Conservation (phyloP, 2,113 vertebrate genomes). For the Syrmaticus mikado region DNA sequence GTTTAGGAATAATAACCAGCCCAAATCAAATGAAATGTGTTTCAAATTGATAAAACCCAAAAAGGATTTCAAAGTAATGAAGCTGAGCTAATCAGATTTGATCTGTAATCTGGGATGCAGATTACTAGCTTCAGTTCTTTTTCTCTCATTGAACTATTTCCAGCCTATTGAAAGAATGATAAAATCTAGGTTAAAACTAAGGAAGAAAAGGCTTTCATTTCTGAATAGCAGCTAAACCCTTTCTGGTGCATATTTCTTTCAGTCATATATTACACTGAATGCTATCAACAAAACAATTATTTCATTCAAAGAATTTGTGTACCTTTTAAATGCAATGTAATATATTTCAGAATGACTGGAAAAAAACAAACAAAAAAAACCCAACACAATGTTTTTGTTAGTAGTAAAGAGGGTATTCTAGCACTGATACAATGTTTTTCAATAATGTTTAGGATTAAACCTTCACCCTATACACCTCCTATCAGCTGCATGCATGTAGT, state of each 20-base stretch:
- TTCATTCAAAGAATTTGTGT: not conserved
- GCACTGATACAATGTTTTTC: not conserved
- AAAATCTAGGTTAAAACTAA: not conserved
- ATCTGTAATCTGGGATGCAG: not conserved
- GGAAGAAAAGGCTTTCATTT: not conserved
- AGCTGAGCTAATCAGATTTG: constrained; percentile 6
- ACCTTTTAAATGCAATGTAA: not conserved
- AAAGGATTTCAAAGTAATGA: not conserved
- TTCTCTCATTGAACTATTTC: not conserved
- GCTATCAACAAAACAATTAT: not conserved
- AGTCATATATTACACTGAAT: not conserved
- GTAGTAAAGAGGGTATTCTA: not conserved
- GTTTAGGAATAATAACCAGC: not conserved
- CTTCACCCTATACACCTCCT: not conserved
- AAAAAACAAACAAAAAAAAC: not conserved
- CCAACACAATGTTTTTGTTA: not conserved
- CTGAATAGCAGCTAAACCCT: not conserved
- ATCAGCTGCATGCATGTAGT: not conserved
- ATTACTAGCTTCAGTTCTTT: not conserved
- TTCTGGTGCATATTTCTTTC: not conserved
- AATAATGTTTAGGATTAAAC: not conserved
- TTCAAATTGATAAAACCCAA: not conserved
- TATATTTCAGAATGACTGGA: not conserved
- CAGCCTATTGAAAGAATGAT: not conserved
- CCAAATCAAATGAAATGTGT: not conserved